These are phyloP conservation scores for Falco cherrug DNA, from an alignment of 2,797 vertebrate species.

Conservation along the genomic window DNA sequence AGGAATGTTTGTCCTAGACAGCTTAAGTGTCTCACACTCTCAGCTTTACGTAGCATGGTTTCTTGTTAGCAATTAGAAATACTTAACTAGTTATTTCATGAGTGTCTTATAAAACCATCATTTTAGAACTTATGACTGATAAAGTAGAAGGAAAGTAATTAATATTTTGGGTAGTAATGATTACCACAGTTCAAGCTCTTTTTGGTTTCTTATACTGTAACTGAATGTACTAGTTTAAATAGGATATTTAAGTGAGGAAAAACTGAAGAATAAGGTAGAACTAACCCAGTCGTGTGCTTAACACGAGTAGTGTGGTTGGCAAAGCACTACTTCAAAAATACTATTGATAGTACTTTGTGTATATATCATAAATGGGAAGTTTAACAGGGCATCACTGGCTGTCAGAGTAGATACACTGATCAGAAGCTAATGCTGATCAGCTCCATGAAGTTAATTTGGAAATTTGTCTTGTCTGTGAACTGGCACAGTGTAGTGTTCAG, in stretches of 20 bases:
- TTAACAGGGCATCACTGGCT: neutral
- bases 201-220: neutral
- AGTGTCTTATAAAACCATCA: neutral
- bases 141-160: neutral
- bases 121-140: neutral
- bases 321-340: neutral
- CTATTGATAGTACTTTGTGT: neutral
- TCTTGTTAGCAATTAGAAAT: neutral
- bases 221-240: neutral
- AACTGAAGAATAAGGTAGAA: neutral
- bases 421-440: neutral
- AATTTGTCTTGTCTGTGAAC: neutral
- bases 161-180: neutral
- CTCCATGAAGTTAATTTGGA: neutral
- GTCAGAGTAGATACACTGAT: neutral
- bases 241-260: neutral
- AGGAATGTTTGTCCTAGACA: neutral
- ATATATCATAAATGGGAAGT: neutral
- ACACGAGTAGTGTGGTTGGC: neutral
- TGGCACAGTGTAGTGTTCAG: neutral
- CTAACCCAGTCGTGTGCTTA: neutral
- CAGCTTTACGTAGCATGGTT: neutral
- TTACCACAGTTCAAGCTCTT: neutral
- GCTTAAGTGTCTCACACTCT: neutral
- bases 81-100: neutral